phyloP scores from a whole-genome alignment of 2,888 invertebrate species.

The Ellobium chinense region DNA sequence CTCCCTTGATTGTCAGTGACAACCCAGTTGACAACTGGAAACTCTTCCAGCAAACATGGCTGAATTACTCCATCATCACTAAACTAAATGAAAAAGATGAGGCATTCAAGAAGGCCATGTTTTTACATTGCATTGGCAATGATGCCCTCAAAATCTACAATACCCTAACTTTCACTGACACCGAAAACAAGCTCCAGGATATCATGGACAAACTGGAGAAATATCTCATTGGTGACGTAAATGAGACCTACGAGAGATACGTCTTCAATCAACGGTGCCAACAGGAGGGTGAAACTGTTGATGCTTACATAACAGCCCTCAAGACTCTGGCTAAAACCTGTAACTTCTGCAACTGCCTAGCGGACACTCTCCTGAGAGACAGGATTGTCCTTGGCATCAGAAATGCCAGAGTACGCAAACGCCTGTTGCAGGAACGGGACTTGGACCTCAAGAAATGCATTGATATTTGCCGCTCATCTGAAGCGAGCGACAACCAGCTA shows the following conservation, averaged over 20 bases:
- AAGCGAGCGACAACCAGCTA: background rate
- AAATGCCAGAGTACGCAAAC: background rate
- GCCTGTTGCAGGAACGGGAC: background rate
- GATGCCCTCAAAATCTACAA: background rate
- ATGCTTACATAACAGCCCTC: background rate
- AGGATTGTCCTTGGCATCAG: background rate
- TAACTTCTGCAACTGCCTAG: background rate
- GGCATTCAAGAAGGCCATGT: background rate
- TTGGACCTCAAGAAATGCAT: background rate
- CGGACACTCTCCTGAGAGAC: background rate
- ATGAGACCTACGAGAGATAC: background rate
- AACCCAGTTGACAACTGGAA: background rate
- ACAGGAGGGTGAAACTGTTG: background rate
- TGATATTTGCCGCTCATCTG: background rate
- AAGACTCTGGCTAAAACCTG: background rate
- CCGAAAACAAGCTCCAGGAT: background rate
- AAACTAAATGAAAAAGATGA: background rate
- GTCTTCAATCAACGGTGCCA: background rate
- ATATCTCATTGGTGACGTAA: background rate
- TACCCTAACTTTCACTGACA: background rate
- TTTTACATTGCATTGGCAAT: background rate
- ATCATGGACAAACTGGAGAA: background rate
- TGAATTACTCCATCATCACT: background rate
- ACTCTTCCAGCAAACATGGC: background rate
- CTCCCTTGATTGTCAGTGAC: background rate